Conservation (phyloP, 2,888 invertebrate species). For the Heteropelma amictum region DNA sequence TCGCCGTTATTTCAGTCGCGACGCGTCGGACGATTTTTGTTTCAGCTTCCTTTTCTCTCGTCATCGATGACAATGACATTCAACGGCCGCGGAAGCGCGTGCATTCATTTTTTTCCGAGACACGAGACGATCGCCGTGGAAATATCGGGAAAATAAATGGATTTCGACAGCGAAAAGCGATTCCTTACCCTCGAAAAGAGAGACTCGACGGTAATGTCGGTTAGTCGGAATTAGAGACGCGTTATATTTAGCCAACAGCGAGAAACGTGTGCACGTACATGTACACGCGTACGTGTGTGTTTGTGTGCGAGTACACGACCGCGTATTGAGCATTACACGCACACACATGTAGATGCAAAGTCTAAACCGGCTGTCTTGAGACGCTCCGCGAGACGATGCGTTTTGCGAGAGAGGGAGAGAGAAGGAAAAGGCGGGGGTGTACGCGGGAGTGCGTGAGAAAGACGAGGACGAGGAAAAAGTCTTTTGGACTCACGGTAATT, state of each 20-base stretch:
- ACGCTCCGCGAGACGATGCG: slow-evolving; percentile 36
- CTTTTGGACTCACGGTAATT: slow-evolving; percentile 47
- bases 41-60: no score
- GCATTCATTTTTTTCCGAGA: no score
- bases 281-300: not conserved
- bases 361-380: slow-evolving; percentile 35
- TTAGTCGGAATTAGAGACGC: slow-evolving; percentile 53
- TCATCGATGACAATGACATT: no score
- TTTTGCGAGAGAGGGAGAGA: slow-evolving; percentile 51
- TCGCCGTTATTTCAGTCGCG: no score
- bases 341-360: slow-evolving; percentile 4
- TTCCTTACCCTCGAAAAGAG: slow-evolving; percentile 46
- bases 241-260: slow-evolving; percentile 54
- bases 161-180: slow-evolving; percentile 5
- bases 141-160: no score
- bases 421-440: slow-evolving; percentile 28
- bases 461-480: slow-evolving; percentile 9
- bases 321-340: no score
- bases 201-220: slow-evolving; percentile 52
- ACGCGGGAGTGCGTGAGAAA: not conserved
- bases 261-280: slow-evolving; percentile 3
- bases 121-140: no score
- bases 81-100: no score
- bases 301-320: not conserved
- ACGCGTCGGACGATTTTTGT: no score